Conservation (phyloP, 2,797 vertebrate genomes). For the Erethizon dorsatum region DNA sequence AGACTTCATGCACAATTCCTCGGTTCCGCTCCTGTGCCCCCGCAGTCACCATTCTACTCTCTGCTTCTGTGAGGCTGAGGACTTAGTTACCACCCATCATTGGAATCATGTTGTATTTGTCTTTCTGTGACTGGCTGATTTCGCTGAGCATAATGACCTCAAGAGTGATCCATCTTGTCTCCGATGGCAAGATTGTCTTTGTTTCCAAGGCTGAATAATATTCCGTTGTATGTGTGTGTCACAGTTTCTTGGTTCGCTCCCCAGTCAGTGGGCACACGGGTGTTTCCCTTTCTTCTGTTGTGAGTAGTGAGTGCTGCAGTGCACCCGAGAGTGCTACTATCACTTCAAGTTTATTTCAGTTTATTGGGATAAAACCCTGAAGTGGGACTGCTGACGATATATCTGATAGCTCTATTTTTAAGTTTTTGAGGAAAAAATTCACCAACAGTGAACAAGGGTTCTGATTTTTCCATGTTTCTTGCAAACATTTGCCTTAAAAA, state of each 20-base stretch:
- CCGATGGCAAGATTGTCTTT: not conserved
- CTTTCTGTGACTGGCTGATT: not conserved
- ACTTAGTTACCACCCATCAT: not conserved
- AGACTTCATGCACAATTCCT: not conserved
- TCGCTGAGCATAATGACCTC: not conserved
- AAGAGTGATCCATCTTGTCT: not conserved
- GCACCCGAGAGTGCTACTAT: not conserved
- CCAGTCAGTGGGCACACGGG: not conserved
- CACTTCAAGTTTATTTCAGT: too few relatives aligned
- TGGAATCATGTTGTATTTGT: not conserved
- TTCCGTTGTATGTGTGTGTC: not conserved
- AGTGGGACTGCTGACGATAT: not conserved
- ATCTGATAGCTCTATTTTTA: not conserved
- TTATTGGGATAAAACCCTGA: not conserved
- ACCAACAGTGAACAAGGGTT: too few relatives aligned
- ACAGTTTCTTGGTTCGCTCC: not conserved
- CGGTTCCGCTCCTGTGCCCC: too few relatives aligned
- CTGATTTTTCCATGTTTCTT: not conserved
- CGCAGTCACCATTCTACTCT: not conserved
- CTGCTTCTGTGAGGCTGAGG: not conserved
- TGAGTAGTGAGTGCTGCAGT: too few relatives aligned
- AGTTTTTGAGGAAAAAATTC: not conserved
- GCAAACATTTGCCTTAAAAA: not conserved
- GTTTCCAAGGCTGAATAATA: not conserved
- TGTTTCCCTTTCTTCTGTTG: not conserved